These are phyloP conservation scores for Tinamus major DNA, from an alignment of 2,797 vertebrate genomes.

Conservation along the genomic window DNA sequence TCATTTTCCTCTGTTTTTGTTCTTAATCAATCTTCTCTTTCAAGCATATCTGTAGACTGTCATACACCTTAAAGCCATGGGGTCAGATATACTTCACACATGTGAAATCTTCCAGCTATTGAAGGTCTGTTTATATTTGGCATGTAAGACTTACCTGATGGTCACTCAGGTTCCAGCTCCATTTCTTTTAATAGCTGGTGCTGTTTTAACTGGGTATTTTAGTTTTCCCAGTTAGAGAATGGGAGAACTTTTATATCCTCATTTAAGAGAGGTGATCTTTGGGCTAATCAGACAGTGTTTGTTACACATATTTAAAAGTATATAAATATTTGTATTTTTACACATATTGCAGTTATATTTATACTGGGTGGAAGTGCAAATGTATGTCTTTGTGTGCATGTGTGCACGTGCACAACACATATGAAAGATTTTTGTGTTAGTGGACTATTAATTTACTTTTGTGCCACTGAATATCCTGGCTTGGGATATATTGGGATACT, in stretches of 20 bases:
- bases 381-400: neutral
- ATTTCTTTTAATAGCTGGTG: slow-evolving; percentile 49
- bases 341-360: neutral
- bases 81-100: neutral
- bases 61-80: neutral
- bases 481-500: neutral
- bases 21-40: slow-evolving; percentile 21
- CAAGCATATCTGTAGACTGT: neutral
- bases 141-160: slow-evolving; percentile 34
- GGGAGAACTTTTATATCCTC: slow-evolving; percentile 29
- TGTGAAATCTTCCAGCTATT: slow-evolving; percentile 7
- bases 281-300: slow-evolving; percentile 44
- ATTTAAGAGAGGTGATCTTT: slow-evolving; percentile 27
- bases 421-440: neutral
- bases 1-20: neutral
- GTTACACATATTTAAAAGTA: slow-evolving; percentile 10
- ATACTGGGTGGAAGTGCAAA: neutral
- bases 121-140: slow-evolving; percentile 25
- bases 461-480: neutral
- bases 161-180: neutral
- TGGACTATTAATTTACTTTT: neutral
- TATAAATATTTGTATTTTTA: slow-evolving; percentile 35
- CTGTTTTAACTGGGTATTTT: slow-evolving; percentile 34
- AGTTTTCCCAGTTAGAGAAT: slow-evolving; percentile 22
- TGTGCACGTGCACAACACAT: neutral